Base-by-base conservation (phyloP, 2,888 invertebrate species). In the Seira musarum region DNA sequence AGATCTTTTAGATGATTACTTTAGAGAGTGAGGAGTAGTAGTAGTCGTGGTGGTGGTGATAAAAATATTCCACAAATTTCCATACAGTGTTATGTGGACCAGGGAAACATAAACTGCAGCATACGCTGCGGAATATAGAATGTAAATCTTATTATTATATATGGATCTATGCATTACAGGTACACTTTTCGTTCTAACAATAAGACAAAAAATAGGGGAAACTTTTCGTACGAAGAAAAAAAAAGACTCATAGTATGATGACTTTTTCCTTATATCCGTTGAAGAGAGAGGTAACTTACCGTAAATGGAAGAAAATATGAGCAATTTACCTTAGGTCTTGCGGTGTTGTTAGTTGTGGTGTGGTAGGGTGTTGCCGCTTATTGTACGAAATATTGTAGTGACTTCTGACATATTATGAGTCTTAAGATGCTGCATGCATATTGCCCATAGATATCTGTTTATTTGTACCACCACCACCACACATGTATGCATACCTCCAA, bases 321-420 rank as follows among this genome's bases (percentile, higher is more conserved):
- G 60, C 60, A 60, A 60, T 60, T 60, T 60, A 60, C 21, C n/a
- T 22, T n/a, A 21, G 60, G 60, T 60, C 60, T 60, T 60, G 60
- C 60, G 60, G 22, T 60, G 60, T 21, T 60, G 3, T 21, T 60
- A n/a, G n/a, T 60, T 30, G 30, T n/a, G n/a, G n/a, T n/a, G 22
- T 60, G 49, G 49, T 49, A 60, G 6, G 22, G 60, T 21, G 60
- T 21, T 60, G 60, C 15, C 22, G 22, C 60, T 60, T 60, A 53
- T 21, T 60, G 21, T 60, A 57, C 2, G 60, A 2, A 60, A 60
- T 22, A 60, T 60, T 5, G 5, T 60, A 15, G 60, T 60, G 60
- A 60, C 60, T 60, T 60, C 60, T 60, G 60, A 60, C 60, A 60
- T 60, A 19, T 60, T 60, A 60, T 60, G 60, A 60, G 60, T 60